Evolutionary conservation across 2,797 vertebrate species (phyloP).

Genomic region (Borostomias antarcticus): DNA sequence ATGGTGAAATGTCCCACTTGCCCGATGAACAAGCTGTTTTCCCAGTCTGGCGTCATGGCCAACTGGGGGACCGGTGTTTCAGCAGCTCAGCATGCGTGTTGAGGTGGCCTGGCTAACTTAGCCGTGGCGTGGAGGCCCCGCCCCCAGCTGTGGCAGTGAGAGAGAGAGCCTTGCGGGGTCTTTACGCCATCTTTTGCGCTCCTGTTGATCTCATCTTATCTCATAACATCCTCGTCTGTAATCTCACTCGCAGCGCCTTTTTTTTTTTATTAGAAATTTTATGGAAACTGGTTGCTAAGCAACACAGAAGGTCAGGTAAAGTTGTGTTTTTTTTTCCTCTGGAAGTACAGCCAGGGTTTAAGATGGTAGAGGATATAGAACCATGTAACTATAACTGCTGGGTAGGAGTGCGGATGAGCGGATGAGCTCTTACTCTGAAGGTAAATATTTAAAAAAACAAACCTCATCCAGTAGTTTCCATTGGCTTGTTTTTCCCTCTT

Average conservation of each 20-base stretch:
- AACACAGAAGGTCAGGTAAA: conserved; percentile 46
- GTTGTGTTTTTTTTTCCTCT: conserved; percentile 19
- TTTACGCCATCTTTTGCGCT: conserved; percentile 49
- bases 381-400: conserved; percentile 9
- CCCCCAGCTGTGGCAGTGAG: conserved; percentile 44
- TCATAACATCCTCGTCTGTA: conserved; percentile 36
- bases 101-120: too few relatives aligned
- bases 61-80: too few relatives aligned
- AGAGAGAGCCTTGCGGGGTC: conserved; percentile 27
- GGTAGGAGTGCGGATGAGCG: not conserved
- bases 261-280: conserved; percentile 51
- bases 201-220: conserved; percentile 43
- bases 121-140: not conserved
- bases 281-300: conserved; percentile 53
- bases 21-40: too few relatives aligned
- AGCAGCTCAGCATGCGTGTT: too few relatives aligned
- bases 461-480: not conserved
- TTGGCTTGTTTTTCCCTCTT: not conserved
- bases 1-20: too few relatives aligned
- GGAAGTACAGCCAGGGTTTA: not conserved
- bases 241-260: conserved; percentile 40
- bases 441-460: not conserved
- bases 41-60: too few relatives aligned
- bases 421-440: not conserved
- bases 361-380: too few relatives aligned